Base-by-base conservation (phyloP, 2,113 vertebrate genomes). In the Tauraco erythrolophus region DNA sequence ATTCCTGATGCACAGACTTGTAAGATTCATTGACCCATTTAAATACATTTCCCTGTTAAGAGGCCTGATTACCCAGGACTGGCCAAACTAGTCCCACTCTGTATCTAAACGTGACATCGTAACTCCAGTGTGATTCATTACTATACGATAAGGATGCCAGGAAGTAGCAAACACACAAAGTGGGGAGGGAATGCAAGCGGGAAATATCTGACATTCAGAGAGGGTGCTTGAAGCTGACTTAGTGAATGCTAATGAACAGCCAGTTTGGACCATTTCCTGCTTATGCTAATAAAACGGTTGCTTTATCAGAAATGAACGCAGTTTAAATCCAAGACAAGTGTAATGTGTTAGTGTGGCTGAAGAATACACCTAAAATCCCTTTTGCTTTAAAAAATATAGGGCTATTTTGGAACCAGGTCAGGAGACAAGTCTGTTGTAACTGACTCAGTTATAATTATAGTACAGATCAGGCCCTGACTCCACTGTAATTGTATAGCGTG, bases 401-500 rank as follows among this genome's bases (percentile, higher is more conserved):
- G 46, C 89, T 95, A 87, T 95, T 97, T 96, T 88, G 84, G 92
- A 97, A 96, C 66, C 84, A 91, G 96, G 96, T 96, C 96, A 97
- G 95, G 86, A 97, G 91, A 97, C 96, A 93, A 92, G 89, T 45
- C 89, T 97, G 95, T 94, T 94, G 94, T 96, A 96, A 95, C 89
- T 97, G 97, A 97, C 94, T 97, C 96, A 96, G 95, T 95, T 97
- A 94, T 96, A 97, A 97, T 97, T 97, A 97, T 96, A 95, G 96
- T 62, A 70, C 87, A 97, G 96, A 95, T 89, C 94, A 94, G 95
- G 93, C 94, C 95, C 89, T 78, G 89, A 93, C 96, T 97, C 91
- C 95, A 70, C 93, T 79, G 89, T 97, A 97, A 97, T 97, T 95
- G 95, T 88, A 95, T 79, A 95, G 91, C 87, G 87, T 89, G 97